Conservation (phyloP, 2,113 vertebrate genomes). For the Pelusios castaneus region DNA sequence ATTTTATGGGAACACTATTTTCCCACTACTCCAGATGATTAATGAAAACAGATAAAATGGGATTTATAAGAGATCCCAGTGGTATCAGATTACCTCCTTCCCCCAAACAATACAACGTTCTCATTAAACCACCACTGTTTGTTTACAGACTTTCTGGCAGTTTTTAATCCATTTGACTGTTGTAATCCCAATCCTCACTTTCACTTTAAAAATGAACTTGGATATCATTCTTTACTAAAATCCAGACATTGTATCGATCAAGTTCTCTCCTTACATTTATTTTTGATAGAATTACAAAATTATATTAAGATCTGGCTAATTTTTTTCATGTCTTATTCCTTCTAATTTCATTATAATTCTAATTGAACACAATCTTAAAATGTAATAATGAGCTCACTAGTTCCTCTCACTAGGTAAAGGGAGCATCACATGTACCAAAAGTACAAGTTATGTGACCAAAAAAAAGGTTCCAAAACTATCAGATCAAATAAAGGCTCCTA, state of each 20-base stretch:
- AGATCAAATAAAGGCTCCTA: neutral
- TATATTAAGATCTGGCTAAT: neutral
- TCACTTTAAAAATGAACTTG: neutral
- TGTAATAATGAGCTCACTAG: neutral
- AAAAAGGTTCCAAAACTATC: fast-evolving
- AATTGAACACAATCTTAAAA: neutral
- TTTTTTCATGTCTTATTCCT: neutral
- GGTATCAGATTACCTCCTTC: neutral
- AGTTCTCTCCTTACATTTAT: neutral
- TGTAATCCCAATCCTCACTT: neutral
- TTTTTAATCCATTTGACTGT: neutral
- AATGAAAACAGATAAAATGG: neutral
- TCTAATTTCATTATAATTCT: neutral
- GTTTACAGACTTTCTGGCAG: neutral
- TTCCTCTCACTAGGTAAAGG: neutral
- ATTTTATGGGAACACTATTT: neutral
- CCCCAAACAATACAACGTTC: neutral
- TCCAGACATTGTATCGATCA: neutral
- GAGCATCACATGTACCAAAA: neutral
- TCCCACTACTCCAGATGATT: neutral
- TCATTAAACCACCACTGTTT: neutral
- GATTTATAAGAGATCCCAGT: neutral
- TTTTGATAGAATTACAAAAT: neutral
- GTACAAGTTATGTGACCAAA: neutral
- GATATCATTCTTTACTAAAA: neutral